Evolutionary conservation across 2,113 vertebrate species (phyloP), one percentile per base, ranked within the genome.

Genomic region (Microcebus murinus): DNA sequence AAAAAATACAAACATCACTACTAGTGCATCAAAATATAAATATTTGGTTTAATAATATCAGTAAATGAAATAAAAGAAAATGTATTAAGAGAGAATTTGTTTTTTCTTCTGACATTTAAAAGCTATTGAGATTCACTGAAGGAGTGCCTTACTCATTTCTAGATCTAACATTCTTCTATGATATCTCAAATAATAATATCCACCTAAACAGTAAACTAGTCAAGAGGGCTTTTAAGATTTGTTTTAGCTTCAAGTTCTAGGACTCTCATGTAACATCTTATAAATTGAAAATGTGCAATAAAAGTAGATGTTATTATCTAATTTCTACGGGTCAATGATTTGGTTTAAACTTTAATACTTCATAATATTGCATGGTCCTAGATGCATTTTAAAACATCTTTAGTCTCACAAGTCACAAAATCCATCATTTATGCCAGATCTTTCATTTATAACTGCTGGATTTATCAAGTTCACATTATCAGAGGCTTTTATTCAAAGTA

Each of bases 401-500:
- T 67, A 95, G 4, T 50, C 29, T 76, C 39, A 45, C 11, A 76
- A 65, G 55, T 79, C 67, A 91, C 1, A 31, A 57, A 88, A 74
- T 86, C 27, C 27, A 88, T 81, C 42, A 83, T 73, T 97, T 83
- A 91, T 31, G 71, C 57, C 74, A 79, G 34, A 68, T 42, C 10
- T 82, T 87, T 88, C 61, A 59, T 82, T 85, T 74, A 77, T 39
- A 89, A 82, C 73, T 36, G 31, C 71, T 84, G 45, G 93, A 48
- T 6, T 90, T 70, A 52, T 34, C 67, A 95, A 63, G 42, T 71
- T 83, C 59, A 61, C 15, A 73, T 57, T 92, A 77, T 71, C 3
- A 59, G 31, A 79, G 6, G 21, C 27, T 91, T 96, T 79, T 79
- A 96, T 73, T 85, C 42, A 86, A 93, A 94, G 21, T 18, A 48